Conservation (phyloP, 2,888 invertebrate genomes). For the Drosophila mimica region DNA sequence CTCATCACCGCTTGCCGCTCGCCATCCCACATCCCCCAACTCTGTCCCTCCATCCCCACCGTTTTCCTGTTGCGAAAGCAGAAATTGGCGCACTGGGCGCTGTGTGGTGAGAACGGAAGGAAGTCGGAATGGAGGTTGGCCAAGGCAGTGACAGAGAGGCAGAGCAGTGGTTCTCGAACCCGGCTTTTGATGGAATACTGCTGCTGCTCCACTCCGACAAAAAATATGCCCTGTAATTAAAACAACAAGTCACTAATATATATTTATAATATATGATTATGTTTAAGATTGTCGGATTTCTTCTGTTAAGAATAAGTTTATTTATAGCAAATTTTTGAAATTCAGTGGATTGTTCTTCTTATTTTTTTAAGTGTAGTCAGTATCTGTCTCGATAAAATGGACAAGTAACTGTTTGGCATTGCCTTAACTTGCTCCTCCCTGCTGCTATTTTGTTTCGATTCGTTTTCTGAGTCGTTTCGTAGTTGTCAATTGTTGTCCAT, state of each 20-base stretch:
- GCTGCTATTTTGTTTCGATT: conserved; percentile 46
- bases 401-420: conserved; percentile 78
- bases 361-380: conserved; percentile 3
- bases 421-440: conserved; percentile 25
- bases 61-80: conserved; percentile 64
- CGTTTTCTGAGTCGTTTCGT: conserved; percentile 46
- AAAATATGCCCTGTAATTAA: background rate
- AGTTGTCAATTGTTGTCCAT: conserved; percentile 73
- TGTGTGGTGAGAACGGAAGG: conserved; percentile 66
- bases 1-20: conserved; percentile 6
- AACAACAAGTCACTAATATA: background rate
- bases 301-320: background rate
- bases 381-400: conserved; percentile 65
- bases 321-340: background rate
- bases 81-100: conserved; percentile 71
- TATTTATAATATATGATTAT: background rate
- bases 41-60: background rate
- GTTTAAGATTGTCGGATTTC: background rate
- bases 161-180: conserved; percentile 19
- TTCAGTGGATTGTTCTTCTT: background rate
- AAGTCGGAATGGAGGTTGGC: conserved; percentile 52
- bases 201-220: conserved; percentile 1
- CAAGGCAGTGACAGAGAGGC: conserved; percentile 1
- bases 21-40: background rate
- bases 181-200: conserved; percentile 63